These are phyloP conservation scores for Chelmon rostratus DNA, from an alignment of 2,797 vertebrate species.

Conservation along the genomic window DNA sequence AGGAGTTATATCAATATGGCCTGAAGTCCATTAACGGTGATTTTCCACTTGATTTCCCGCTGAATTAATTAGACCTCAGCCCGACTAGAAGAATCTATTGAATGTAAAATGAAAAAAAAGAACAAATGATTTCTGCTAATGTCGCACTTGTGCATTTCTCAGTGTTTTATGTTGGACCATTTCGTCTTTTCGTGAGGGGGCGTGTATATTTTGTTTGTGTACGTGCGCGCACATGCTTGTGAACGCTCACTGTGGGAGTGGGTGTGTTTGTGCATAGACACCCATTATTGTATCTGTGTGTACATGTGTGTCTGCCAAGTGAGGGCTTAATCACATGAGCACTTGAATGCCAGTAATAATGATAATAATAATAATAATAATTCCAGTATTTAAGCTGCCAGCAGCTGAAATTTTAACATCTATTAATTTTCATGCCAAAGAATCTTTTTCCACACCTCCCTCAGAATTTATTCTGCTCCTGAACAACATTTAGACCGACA, in stretches of 20 bases:
- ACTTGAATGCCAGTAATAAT: slow-evolving; percentile 25
- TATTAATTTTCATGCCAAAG: slow-evolving; percentile 20
- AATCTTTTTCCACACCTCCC: slow-evolving; percentile 29
- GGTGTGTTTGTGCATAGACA: background rate
- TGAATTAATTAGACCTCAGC: slow-evolving; percentile 56
- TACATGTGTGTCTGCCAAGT: slow-evolving; percentile 29
- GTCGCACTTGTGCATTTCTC: background rate
- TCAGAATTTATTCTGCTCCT: slow-evolving; percentile 15
- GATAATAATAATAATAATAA: slow-evolving; percentile 16
- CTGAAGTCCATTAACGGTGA: slow-evolving; percentile 55
- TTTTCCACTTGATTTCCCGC: slow-evolving; percentile 63
- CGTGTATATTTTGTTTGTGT: slow-evolving; percentile 2
- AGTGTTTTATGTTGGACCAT: background rate
- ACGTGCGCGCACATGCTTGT: background rate
- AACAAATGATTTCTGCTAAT: slow-evolving; percentile 3
- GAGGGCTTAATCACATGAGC: slow-evolving; percentile 29
- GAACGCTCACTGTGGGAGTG: slow-evolving; percentile 9
- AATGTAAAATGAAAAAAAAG: background rate
- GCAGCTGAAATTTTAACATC: slow-evolving; percentile 28
- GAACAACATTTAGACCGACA: slow-evolving; percentile 15
- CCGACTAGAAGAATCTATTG: slow-evolving; percentile 1
- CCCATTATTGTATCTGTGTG: slow-evolving; percentile 1
- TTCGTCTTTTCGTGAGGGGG: slow-evolving; percentile 22
- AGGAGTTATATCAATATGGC: slow-evolving; percentile 47
- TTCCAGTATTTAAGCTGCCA: slow-evolving; percentile 41